Evolutionary conservation across 2,888 invertebrate species (phyloP).

Genomic region (Ochropleura plecta): DNA sequence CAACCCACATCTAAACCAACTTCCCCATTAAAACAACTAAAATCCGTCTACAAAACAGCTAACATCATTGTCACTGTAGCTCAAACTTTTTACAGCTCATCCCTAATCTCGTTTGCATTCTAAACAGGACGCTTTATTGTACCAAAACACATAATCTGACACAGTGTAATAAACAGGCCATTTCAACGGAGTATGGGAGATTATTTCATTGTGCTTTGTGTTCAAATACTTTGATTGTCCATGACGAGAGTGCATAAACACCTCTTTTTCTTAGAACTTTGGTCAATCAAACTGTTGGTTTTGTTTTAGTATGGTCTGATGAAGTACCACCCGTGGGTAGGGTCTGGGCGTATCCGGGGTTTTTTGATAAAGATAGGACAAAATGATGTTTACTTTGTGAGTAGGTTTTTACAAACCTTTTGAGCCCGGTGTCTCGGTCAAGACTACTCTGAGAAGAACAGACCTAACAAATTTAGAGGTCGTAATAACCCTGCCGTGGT

Average conservation of each 20-base stretch:
- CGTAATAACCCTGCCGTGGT: no score
- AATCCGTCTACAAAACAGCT: slow-evolving; percentile 30
- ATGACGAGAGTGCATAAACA: slow-evolving; percentile 27
- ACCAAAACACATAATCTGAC: slow-evolving; percentile 54
- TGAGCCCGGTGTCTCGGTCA: no score
- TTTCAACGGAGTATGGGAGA: slow-evolving; percentile 47
- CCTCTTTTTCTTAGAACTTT: slow-evolving; percentile 40
- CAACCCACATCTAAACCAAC: slow-evolving; percentile 18
- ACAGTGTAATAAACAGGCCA: slow-evolving; percentile 56
- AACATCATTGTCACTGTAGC: slow-evolving; percentile 52
- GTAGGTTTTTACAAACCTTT: no score
- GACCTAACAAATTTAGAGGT: no score
- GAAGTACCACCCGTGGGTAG: slow-evolving; percentile 18
- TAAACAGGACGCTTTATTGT: slow-evolving; percentile 59
- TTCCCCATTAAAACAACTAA: slow-evolving; percentile 14
- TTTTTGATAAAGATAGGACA: background rate
- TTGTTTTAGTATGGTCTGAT: background rate
- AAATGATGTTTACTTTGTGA: no score
- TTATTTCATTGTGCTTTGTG: slow-evolving; percentile 56
- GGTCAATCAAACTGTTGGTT: slow-evolving; percentile 1
- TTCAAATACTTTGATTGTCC: slow-evolving; percentile 55
- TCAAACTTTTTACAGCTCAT: slow-evolving; percentile 59
- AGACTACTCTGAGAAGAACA: no score
- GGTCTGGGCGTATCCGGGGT: background rate
- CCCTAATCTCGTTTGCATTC: slow-evolving; percentile 63